Base-by-base conservation (phyloP, 2,888 invertebrate genomes). In the Latheticus oryzae region DNA sequence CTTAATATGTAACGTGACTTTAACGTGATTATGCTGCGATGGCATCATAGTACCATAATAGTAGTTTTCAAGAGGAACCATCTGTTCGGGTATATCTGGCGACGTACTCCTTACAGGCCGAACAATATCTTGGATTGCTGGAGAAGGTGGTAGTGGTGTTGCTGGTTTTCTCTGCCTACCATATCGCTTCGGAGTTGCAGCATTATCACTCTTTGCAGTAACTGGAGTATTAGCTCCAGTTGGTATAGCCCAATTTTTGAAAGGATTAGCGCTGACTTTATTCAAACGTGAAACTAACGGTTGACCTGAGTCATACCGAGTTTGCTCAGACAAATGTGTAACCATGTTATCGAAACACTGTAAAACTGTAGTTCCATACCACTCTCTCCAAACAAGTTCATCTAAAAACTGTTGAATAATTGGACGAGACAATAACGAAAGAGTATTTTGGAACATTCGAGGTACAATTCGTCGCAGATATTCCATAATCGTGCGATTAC, bases 371-470 rank as follows among this genome's bases (percentile, higher is more conserved):
- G 86, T 83, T 0, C 93, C 94, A 73, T 86, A 94, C 72, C 89
- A 87, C 75, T 95, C 94, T 53, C 95, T 83, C 94, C 95, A 95
- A 5, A 93, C 79, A 9, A 95, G 78, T 73, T 95, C 95, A 74
- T 95, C 94, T 62, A 95, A 79, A 76, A 94, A 94, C 76, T 93
- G 93, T 76, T 95, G 95, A 69, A 95, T 93, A 74, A 93, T 91
- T 77, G 90, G 90, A 35, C 91, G 82, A 1, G 91, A 92, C 0
- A 95, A 79, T 62, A 93, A 75, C 5, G 92, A 91, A 3, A 94
- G 77, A 0, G 93, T 93, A 66, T 92, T 93, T 80, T 93, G 90
- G 79, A 94, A 95, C 93, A 94, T 93, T 69, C 93, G 84, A 0
- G 95, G 94, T 1, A 94, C 92, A 47, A 93, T 90, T 61, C 90